Evolutionary conservation across 2,113 vertebrate genomes (phyloP), one percentile per base, ranked within the genome.

Genomic region (Hippocampus mohnikei): DNA sequence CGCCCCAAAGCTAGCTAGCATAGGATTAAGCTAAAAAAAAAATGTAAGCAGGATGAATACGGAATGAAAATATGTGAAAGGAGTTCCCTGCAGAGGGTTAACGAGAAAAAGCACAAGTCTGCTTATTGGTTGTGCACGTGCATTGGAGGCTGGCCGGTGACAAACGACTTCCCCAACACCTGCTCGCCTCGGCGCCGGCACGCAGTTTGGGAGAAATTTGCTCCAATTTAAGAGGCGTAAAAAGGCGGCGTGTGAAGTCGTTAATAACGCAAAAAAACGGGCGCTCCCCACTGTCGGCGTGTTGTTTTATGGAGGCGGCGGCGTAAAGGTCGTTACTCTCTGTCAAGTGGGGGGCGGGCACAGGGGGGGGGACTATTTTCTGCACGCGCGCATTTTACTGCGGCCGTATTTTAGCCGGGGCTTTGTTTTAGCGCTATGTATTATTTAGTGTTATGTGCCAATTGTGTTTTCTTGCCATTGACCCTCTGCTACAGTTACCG

Each of bases 401-500:
- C 76, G 62, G 84, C 74, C 71, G 81, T 88, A 87, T 85, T 85
- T 88, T 80, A 84, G 73, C 62, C 50, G 74, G 69, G 80, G 77
- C 81, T 86, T 84, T 86, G 85, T 87, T 88, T 86, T 81, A 84
- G 69, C 79, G 55, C 67, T 60, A 65, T 88, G 85, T 85, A 81
- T 84, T 88, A 88, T 90, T 88, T 87, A 85, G 80, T 74, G 82
- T 86, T 79, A 79, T 83, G 82, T 84, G 81, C 88, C 83, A 74
- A 68, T 83, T 73, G 74, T 81, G 85, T 89, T 87, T 69, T 62
- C 79, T 68, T 3, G 59, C 71, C 9, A 72, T 80, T 80, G 84
- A 86, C 89, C 86, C 64, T 79, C 82, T 84, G 87, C 53, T 86
- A 81, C 80, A 75, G 82, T 88, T 80, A 58, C 85, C 86, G 84